Percentiles rank a stretch among this genome's conserved stretches.
Conservation (phyloP, 2,888 invertebrate genomes). For the Cheilosia grossa region DNA sequence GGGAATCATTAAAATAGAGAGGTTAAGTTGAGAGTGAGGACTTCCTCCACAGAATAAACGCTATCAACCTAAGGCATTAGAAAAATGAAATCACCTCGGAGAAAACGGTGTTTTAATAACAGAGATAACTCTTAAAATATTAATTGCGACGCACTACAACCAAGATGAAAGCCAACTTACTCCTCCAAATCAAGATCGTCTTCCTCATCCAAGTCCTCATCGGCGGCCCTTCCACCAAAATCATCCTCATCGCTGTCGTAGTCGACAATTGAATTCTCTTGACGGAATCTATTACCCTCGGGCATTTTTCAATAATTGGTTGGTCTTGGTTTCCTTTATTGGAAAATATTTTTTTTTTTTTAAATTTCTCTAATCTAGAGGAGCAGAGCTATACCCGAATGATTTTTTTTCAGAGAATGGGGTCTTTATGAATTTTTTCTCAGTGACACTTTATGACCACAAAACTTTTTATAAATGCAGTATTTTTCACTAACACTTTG, state of each 20-base stretch:
- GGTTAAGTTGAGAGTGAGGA: too few species aligned
- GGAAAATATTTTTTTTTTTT: conserved; percentile 1
- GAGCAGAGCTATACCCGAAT: background rate
- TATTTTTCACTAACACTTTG: conserved; percentile 4
- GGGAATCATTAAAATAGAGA: too few species aligned
- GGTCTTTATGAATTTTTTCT: background rate
- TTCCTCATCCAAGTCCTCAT: conserved; percentile 76
- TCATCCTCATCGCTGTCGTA: conserved; percentile 81
- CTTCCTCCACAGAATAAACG: too few species aligned
- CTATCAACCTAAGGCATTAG: too few species aligned
- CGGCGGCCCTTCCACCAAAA: conserved; percentile 76
- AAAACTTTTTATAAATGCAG: background rate
- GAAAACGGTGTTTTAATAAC: too few species aligned
- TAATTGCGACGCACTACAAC: background rate
- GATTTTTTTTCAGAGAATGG: background rate
- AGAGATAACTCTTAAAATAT: too few species aligned
- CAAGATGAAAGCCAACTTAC: conserved; percentile 69
- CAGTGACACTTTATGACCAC: background rate
- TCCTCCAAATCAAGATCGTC: conserved; percentile 78
- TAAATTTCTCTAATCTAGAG: background rate
- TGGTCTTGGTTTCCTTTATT: background rate
- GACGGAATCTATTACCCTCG: conserved; percentile 76
- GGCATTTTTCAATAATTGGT: conserved; percentile 55
- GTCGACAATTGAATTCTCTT: conserved; percentile 77
- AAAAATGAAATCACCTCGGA: too few species aligned